phyloP scores from a whole-genome alignment of 1,140 invertebrate species.

The Drosophila arawakana region DNA sequence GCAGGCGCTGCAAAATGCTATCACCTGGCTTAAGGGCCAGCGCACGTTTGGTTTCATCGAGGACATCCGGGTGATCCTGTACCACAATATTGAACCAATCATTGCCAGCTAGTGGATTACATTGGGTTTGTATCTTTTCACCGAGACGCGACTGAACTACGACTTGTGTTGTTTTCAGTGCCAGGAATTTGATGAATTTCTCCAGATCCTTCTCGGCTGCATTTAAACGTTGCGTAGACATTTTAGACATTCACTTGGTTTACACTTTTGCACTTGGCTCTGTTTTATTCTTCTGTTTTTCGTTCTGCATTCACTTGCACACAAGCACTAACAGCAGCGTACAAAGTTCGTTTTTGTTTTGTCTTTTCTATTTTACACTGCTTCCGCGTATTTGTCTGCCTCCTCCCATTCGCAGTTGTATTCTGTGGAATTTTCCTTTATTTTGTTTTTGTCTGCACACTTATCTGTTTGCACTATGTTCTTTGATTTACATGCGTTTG shows the following conservation, averaged over 20 bases:
- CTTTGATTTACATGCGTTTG: constrained; percentile 40
- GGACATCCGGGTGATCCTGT: constrained; percentile 91
- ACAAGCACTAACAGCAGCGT: constrained; percentile 28
- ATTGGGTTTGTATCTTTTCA: constrained; percentile 92
- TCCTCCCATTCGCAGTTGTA: constrained; percentile 35
- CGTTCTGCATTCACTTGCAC: not conserved
- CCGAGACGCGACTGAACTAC: constrained; percentile 95
- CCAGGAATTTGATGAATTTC: constrained; percentile 94
- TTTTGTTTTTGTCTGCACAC: constrained; percentile 39
- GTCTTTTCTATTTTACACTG: constrained; percentile 52
- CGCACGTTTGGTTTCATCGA: constrained; percentile 90
- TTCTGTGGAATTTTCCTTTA: constrained; percentile 46
- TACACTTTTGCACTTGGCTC: constrained; percentile 25
- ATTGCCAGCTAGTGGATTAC: constrained; percentile 88
- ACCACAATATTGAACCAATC: constrained; percentile 95
- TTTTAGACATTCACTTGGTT: constrained; percentile 46
- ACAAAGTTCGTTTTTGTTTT: constrained; percentile 72
- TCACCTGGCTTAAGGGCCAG: constrained; percentile 86
- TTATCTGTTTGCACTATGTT: constrained; percentile 24
- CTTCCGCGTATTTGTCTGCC: constrained; percentile 57
- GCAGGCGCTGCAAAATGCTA: constrained; percentile 86
- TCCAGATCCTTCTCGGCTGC: constrained; percentile 91
- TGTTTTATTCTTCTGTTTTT: constrained; percentile 19
- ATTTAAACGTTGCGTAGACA: constrained; percentile 86
- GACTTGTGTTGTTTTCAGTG: constrained; percentile 94